Evolutionary conservation across 2,113 vertebrate species (phyloP).

Genomic region (Sterna hirundo): DNA sequence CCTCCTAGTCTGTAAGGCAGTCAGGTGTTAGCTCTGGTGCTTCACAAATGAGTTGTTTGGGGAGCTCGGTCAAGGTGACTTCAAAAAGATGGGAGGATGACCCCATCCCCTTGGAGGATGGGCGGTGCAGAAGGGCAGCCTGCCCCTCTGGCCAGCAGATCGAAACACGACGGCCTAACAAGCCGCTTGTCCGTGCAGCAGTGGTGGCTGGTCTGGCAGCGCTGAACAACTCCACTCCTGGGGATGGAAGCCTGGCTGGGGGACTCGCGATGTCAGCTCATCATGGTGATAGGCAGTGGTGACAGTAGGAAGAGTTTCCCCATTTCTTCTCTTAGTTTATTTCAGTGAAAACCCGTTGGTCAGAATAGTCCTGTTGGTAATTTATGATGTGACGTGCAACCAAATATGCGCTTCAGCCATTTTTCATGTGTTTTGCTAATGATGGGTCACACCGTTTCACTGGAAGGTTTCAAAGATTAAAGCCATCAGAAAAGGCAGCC

Average conservation of each 20-base stretch:
- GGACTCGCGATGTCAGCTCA: background rate
- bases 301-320: background rate
- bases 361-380: background rate
- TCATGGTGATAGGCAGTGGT: background rate
- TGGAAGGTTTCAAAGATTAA: slow-evolving; percentile 42
- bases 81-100: background rate
- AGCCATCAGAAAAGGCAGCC: slow-evolving; percentile 5
- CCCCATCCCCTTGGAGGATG: background rate
- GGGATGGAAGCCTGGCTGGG: background rate
- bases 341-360: background rate
- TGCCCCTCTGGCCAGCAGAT: background rate
- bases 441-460: background rate
- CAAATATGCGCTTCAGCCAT: background rate
- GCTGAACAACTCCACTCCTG: background rate
- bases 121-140: background rate
- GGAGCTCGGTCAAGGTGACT: background rate
- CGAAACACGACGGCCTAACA: accelerated
- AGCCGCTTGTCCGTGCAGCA: background rate
- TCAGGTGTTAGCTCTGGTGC: background rate
- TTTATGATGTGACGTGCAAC: background rate
- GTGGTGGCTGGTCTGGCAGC: background rate
- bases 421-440: background rate
- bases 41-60: background rate
- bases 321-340: background rate
- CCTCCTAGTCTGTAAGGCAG: background rate